phyloP scores from a whole-genome alignment of 2,888 invertebrate genomes.

The Aleiodes alternator region DNA sequence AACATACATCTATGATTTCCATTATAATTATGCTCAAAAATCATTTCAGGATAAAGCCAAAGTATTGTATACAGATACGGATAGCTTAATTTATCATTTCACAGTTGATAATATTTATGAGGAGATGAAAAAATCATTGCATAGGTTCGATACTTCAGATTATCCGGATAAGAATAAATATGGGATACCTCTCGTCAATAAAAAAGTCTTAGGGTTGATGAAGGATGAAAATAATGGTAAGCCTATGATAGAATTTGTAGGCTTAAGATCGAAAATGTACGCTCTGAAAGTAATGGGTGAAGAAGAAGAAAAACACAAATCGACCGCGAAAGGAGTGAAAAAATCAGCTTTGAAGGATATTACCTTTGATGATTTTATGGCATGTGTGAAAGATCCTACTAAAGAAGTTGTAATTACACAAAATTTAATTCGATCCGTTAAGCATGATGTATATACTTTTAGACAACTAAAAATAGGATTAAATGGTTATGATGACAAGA shows the following conservation, averaged over 20 bases:
- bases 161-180: constrained; percentile 45
- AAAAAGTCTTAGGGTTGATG: constrained; percentile 40
- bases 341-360: constrained; percentile 16
- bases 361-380: constrained; percentile 30
- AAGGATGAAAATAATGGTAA: constrained; percentile 44
- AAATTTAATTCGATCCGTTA: not conserved
- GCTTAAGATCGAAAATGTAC: constrained; percentile 36
- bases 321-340: constrained; percentile 41
- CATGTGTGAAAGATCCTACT: not conserved
- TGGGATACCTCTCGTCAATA: constrained; percentile 37
- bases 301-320: constrained; percentile 56
- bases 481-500: constrained; percentile 26
- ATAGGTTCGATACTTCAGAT: constrained; percentile 64
- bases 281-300: not conserved
- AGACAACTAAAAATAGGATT: constrained; percentile 35
- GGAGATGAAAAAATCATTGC: constrained; percentile 50
- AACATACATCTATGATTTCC: constrained; percentile 53
- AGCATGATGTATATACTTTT: constrained; percentile 11
- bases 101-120: constrained; percentile 34
- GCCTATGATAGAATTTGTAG: constrained; percentile 32
- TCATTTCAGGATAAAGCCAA: constrained; percentile 40
- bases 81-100: constrained; percentile 43
- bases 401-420: not conserved
- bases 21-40: constrained; percentile 47
- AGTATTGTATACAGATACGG: constrained; percentile 47